Evolutionary conservation across 2,113 vertebrate species (phyloP).

Genomic region (Hiodon alosoides): DNA sequence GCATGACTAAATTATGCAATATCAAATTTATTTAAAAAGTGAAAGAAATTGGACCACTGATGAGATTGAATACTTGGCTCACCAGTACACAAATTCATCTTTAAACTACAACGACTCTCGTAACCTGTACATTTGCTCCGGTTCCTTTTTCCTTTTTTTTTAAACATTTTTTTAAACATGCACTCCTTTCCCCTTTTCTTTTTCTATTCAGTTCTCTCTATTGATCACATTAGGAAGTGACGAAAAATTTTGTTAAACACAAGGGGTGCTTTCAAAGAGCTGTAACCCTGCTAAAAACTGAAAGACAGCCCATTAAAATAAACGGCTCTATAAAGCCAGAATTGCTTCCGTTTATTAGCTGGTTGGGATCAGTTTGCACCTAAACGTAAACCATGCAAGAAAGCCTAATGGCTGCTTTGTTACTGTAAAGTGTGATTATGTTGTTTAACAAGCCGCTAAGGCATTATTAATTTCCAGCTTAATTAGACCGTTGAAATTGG

Average conservation of each 20-base stretch:
- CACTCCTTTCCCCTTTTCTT: no score
- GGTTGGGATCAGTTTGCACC: background rate
- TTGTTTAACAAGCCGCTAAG: conserved; percentile 2
- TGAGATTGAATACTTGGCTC: no score
- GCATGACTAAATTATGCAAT: no score
- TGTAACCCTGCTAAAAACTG: background rate
- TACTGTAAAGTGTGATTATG: background rate
- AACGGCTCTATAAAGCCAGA: background rate
- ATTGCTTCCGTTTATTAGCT: background rate
- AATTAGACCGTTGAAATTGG: background rate
- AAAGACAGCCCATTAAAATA: background rate
- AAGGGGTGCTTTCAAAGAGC: background rate
- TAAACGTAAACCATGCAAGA: background rate
- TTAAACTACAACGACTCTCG: no score
- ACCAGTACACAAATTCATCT: no score
- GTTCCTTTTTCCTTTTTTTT: no score
- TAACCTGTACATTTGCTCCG: no score
- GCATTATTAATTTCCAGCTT: conserved; percentile 6
- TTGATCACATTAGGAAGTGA: no score
- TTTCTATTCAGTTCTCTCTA: no score
- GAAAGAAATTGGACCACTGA: no score
- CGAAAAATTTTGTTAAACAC: background rate
- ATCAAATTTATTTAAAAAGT: no score
- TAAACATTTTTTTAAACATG: no score
- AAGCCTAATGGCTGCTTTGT: conserved; percentile 1